Base-by-base conservation (phyloP, 2,113 vertebrate genomes). In the Xiphophorus maculatus region DNA sequence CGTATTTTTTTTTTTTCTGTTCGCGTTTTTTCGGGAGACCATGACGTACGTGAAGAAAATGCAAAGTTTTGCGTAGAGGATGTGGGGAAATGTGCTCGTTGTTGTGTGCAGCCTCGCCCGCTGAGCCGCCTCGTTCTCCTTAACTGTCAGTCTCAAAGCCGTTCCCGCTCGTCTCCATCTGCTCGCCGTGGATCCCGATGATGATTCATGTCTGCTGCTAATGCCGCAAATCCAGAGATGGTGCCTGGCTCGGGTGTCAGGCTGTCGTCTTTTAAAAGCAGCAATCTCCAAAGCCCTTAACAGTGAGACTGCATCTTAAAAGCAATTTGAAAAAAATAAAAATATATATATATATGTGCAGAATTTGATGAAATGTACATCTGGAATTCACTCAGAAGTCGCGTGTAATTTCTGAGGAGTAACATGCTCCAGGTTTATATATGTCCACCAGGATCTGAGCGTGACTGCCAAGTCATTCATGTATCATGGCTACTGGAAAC, bases 201-300 rank as follows among this genome's bases (percentile, higher is more conserved):
- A 88, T 91, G 88, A 90, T 87, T 90, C 90, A 88, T 37, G 84
- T 89, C 87, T 89, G 83, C 82, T 66, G 82, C 82, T 89, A 88
- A 91, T 89, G 76, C 82, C 82, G 73, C 79, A 87, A 88, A 90
- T 88, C 80, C 83, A 92, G 76, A 78, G 86, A 91, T 80, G 84
- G 77, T 73, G 86, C 67, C 78, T 77, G 85, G 79, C 69, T 62
- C 65, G 66, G 58, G 69, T 88, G 83, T 88, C 90, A 78, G 71
- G 42, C 74, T 58, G 80, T 77, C 70, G 81, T 74, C 76, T 84
- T 85, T 82, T 74, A 71, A 58, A 84, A 82, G 14, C 51, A 76
- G 71, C 73, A 77, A 79, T 91, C 74, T 76, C 62, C 70, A 76
- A 76, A 76, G 85, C 81, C 66, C 66, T 73, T 75, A 74, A 75